A percentile compares a stretch with the other conserved stretches of the same genome.
Conservation (phyloP, 2,888 invertebrate species). For the Drosophila multiciliata region DNA sequence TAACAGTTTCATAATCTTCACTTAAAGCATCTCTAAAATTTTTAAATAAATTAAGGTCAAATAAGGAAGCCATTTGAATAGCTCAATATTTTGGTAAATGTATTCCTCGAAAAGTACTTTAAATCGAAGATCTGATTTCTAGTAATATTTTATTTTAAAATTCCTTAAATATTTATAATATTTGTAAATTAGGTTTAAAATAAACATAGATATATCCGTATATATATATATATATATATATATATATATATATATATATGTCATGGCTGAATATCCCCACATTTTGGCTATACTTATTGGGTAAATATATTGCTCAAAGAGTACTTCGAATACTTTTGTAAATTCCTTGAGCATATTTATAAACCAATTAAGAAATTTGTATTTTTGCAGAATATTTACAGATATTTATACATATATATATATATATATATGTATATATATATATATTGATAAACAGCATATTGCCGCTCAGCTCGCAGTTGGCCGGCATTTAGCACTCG, state of each 20-base stretch:
- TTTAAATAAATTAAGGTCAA: background rate
- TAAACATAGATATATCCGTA: too few relatives aligned
- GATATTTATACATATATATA: background rate
- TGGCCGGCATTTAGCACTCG: constrained; percentile 62
- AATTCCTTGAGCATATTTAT: background rate
- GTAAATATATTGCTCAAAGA: background rate
- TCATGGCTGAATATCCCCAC: too few relatives aligned
- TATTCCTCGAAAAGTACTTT: background rate
- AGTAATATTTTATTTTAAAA: too few relatives aligned
- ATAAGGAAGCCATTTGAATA: background rate
- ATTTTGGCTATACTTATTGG: background rate
- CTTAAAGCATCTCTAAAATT: background rate
- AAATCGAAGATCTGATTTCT: background rate
- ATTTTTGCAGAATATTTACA: background rate
- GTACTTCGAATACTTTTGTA: background rate
- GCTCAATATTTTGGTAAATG: background rate
- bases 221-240: too few relatives aligned
- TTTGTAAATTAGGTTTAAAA: too few relatives aligned
- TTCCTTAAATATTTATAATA: too few relatives aligned
- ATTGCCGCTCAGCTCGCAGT: constrained; percentile 9
- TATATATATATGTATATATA: background rate
- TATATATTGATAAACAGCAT: background rate
- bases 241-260: too few relatives aligned
- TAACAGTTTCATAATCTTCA: background rate
- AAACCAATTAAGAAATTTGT: background rate